These are phyloP conservation scores for Epirrhoe alternata DNA, from an alignment of 2,888 invertebrate genomes.

Conservation along the genomic window DNA sequence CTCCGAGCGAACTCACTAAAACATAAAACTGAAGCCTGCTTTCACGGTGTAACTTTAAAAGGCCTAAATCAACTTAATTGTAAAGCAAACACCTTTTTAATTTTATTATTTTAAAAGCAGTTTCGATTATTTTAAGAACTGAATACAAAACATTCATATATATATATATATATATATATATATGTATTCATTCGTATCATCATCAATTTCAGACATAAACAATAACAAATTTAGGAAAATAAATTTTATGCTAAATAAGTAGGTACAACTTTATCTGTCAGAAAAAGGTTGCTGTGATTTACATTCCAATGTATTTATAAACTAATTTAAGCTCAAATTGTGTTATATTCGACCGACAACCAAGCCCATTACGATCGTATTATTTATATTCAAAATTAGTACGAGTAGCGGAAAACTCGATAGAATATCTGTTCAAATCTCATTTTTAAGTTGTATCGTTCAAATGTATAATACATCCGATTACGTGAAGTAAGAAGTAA, in stretches of 20 bases:
- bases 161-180: too few species aligned
- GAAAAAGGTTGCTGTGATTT: conserved; percentile 41
- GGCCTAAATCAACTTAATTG: too few species aligned
- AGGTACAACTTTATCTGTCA: conserved; percentile 14
- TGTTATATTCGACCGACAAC: conserved; percentile 40
- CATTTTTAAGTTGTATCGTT: not conserved
- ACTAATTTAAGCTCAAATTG: conserved; percentile 33
- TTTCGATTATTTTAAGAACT: too few species aligned
- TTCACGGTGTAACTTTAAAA: too few species aligned
- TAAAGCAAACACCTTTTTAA: too few species aligned
- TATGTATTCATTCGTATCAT: not conserved
- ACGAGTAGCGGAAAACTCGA: not conserved
- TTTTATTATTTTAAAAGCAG: too few species aligned
- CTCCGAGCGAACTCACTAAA: too few species aligned
- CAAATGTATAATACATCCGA: not conserved
- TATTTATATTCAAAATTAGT: not conserved
- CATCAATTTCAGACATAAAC: conserved; percentile 5
- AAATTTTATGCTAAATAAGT: conserved; percentile 6
- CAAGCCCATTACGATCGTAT: conserved; percentile 43
- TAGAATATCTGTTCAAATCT: not conserved
- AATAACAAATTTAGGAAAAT: conserved; percentile 9
- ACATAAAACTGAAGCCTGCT: not conserved
- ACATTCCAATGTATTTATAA: conserved; percentile 33
- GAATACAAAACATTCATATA: not conserved
- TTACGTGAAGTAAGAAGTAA: not conserved